Conservation (phyloP, 2,113 vertebrate species). For the Amazona vittata region DNA sequence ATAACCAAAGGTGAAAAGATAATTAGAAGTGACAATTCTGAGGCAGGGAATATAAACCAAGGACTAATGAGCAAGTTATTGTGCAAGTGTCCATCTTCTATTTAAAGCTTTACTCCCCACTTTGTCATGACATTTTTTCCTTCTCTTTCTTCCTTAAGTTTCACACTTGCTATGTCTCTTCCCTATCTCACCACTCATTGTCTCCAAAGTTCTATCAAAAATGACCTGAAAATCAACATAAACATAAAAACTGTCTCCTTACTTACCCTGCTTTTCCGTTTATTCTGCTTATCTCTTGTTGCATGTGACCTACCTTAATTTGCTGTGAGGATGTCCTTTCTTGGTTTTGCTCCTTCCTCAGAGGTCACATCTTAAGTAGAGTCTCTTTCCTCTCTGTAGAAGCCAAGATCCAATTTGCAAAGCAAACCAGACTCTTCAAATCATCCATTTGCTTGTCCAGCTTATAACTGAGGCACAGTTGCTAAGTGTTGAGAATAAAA, state of each 20-base stretch:
- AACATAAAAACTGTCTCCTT: not conserved
- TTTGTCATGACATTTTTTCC: not conserved
- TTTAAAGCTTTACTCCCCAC: not conserved
- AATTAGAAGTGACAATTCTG: not conserved
- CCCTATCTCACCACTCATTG: not conserved
- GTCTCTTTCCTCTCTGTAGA: not conserved
- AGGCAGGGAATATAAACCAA: not conserved
- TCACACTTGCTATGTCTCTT: not conserved
- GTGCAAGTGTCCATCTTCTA: not conserved
- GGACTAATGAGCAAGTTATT: not conserved
- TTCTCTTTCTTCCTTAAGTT: not conserved
- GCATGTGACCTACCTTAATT: not conserved
- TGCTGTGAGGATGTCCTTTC: fast-evolving
- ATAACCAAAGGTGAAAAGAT: constrained; percentile 27
- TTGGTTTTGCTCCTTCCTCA: not conserved
- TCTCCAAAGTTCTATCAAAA: not conserved
- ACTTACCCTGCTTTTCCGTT: not conserved
- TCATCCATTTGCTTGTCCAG: not conserved
- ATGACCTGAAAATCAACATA: not conserved
- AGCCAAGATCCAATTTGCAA: not conserved
- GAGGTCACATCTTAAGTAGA: not conserved
- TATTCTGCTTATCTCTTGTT: not conserved
- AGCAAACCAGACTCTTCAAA: not conserved
- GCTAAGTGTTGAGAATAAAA: not conserved
- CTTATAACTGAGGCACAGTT: not conserved